Conservation (phyloP, 2,888 invertebrate genomes). For the Aromia moschata region DNA sequence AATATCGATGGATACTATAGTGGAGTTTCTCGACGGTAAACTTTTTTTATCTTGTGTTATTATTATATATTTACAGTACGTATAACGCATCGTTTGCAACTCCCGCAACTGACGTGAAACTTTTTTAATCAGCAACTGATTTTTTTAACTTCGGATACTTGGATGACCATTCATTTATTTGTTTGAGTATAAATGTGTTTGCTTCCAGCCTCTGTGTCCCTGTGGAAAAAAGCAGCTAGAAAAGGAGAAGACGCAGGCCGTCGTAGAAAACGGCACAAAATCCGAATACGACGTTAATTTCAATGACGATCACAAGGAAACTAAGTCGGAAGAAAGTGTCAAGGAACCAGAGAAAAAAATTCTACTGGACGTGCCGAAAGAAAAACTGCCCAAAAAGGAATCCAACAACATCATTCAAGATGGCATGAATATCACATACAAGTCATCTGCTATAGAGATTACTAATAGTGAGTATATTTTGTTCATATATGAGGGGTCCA, state of each 20-base stretch:
- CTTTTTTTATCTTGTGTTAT: no score
- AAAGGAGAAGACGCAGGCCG: background rate
- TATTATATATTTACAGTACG: no score
- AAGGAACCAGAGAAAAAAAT: background rate
- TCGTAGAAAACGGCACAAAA: constrained; percentile 13
- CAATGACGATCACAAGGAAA: constrained; percentile 11
- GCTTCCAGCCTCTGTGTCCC: constrained; percentile 1
- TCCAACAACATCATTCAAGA: constrained; percentile 22
- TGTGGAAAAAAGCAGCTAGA: no score
- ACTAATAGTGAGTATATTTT: constrained; percentile 35
- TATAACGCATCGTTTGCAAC: no score
- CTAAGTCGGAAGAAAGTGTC: background rate
- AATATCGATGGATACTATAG: no score
- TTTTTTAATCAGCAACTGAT: no score
- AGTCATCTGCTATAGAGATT: constrained; percentile 36
- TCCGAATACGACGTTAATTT: constrained; percentile 14
- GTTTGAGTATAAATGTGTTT: no score
- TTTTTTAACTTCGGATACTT: no score
- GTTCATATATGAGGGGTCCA: no score
- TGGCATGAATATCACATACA: constrained; percentile 30
- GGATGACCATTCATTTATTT: no score
- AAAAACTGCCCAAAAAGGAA: constrained; percentile 10
- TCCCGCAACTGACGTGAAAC: no score
- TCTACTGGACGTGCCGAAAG: constrained; percentile 3
- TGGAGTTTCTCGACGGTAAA: no score